Evolutionary conservation across 1,140 invertebrate species (phyloP).

Genomic region (Drosophila kepulauana): DNA sequence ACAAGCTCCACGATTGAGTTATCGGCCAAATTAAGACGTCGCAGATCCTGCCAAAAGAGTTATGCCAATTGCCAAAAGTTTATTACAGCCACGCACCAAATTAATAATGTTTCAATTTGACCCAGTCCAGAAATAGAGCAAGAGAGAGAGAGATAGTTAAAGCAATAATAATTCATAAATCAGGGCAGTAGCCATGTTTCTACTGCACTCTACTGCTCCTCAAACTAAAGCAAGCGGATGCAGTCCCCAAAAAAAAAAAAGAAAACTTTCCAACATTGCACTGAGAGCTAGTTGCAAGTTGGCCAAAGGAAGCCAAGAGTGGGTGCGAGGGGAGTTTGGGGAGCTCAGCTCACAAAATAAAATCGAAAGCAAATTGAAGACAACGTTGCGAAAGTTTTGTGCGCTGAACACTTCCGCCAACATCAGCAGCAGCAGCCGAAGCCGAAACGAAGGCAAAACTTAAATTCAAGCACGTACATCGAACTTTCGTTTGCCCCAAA

Average conservation of each 20-base stretch:
- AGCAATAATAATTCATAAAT: slow-evolving; percentile 76
- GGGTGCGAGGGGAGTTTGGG: background rate
- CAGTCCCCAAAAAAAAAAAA: slow-evolving; percentile 52
- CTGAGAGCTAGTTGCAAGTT: slow-evolving; percentile 8
- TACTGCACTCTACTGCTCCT: background rate
- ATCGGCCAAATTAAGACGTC: slow-evolving; percentile 88
- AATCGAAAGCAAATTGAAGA: slow-evolving; percentile 82
- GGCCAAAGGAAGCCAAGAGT: slow-evolving; percentile 45
- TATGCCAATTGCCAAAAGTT: slow-evolving; percentile 56
- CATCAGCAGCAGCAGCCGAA: slow-evolving; percentile 10
- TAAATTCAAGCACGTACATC: slow-evolving; percentile 73
- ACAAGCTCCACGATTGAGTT: slow-evolving; percentile 90
- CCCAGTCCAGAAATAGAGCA: slow-evolving; percentile 4
- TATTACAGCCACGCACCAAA: slow-evolving; percentile 65
- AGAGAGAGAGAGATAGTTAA: slow-evolving; percentile 5
- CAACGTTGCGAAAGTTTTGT: slow-evolving; percentile 64
- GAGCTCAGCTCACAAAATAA: slow-evolving; percentile 56
- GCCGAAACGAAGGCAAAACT: slow-evolving; percentile 43
- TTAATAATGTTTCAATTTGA: slow-evolving; percentile 63
- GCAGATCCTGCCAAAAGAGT: slow-evolving; percentile 86
- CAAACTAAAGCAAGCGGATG: slow-evolving; percentile 43
- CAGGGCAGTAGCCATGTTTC: slow-evolving; percentile 36
- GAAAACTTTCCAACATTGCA: slow-evolving; percentile 35
- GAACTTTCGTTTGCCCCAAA: slow-evolving; percentile 55
- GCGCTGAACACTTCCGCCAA: slow-evolving; percentile 52